Evolutionary conservation across 2,888 invertebrate species (phyloP).

Genomic region (Pegoplata infirma): DNA sequence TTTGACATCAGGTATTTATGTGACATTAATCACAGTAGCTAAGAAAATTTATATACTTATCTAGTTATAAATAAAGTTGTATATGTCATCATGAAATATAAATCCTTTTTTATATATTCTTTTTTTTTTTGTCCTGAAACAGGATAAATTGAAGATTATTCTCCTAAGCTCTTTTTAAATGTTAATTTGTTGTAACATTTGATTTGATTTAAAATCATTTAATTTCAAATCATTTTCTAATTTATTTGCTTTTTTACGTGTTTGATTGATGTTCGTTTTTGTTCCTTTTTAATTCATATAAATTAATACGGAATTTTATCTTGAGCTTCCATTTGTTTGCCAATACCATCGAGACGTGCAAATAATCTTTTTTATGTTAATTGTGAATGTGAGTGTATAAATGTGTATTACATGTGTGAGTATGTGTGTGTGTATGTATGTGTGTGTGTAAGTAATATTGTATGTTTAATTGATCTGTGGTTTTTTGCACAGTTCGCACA

Average conservation of each 20-base stretch:
- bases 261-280: slow-evolving; percentile 21
- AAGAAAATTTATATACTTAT: slow-evolving; percentile 49
- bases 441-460: background rate
- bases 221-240: slow-evolving; percentile 7
- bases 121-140: background rate
- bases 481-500: slow-evolving; percentile 40
- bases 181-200: slow-evolving; percentile 3
- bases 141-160: background rate
- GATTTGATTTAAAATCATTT: background rate
- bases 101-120: background rate
- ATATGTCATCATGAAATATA: slow-evolving; percentile 32
- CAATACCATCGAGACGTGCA: slow-evolving; percentile 14
- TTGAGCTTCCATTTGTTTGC: slow-evolving; percentile 30
- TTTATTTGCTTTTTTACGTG: background rate
- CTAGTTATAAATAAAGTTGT: slow-evolving; percentile 46
- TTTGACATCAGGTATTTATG: slow-evolving; percentile 51
- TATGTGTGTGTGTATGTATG: background rate
- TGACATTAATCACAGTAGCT: slow-evolving; percentile 50
- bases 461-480: slow-evolving; percentile 54
- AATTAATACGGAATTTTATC: slow-evolving; percentile 28
- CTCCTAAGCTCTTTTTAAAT: background rate
- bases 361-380: too few relatives aligned
- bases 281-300: background rate
- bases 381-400: too few relatives aligned
- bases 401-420: background rate